Evolutionary conservation across 2,797 vertebrate genomes (phyloP).

Genomic region (Hydrocynus forskahlii): DNA sequence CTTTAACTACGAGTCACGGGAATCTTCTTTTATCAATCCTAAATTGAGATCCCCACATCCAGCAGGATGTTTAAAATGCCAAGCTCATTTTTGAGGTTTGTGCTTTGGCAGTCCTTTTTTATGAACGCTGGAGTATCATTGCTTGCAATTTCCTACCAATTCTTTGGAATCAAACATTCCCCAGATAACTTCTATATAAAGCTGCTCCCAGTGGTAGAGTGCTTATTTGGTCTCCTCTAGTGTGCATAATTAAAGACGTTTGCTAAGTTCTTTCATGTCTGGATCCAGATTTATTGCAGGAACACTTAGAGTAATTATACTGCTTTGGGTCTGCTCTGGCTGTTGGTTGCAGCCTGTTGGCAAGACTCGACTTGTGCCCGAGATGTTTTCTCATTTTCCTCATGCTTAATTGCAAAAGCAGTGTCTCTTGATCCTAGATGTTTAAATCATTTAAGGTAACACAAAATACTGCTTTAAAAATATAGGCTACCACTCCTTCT

Average conservation of each 20-base stretch:
- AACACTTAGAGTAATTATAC: constrained; percentile 77
- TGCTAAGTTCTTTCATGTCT: constrained; percentile 75
- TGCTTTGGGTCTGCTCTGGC: constrained; percentile 55
- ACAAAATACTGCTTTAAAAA: constrained; percentile 43
- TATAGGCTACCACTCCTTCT: constrained; percentile 19
- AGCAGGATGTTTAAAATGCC: constrained; percentile 15
- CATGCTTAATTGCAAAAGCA: constrained; percentile 53
- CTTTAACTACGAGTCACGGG: background rate
- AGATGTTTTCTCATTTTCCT: constrained; percentile 49
- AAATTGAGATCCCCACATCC: background rate
- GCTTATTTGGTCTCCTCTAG: constrained; percentile 61
- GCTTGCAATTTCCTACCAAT: constrained; percentile 25
- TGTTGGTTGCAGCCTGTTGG: constrained; percentile 47
- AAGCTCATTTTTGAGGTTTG: background rate
- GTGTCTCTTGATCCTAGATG: constrained; percentile 17
- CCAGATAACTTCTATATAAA: constrained; percentile 50
- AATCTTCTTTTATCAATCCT: background rate
- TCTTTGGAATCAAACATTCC: constrained; percentile 36
- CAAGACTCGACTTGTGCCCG: constrained; percentile 48
- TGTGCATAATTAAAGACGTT: constrained; percentile 71
- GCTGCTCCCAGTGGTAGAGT: constrained; percentile 50
- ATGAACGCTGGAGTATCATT: constrained; percentile 31
- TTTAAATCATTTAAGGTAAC: constrained; percentile 43
- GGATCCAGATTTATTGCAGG: constrained; percentile 74
- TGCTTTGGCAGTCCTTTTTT: constrained; percentile 1